Evolutionary conservation across 2,888 invertebrate genomes (phyloP).

Genomic region (Ophioninae sp.): DNA sequence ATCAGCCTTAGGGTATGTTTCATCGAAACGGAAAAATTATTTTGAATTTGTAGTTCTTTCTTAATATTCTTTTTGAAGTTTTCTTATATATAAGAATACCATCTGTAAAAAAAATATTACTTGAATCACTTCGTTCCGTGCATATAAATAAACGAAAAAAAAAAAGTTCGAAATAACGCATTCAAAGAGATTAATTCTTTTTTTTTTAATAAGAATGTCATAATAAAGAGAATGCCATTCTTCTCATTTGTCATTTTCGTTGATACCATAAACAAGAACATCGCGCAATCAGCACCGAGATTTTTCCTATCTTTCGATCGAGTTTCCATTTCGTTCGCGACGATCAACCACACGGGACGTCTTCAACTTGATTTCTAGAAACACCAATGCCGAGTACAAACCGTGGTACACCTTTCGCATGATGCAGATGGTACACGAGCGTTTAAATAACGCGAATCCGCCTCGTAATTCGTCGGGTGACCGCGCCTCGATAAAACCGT

Average conservation of each 20-base stretch:
- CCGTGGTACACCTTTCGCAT: constrained; percentile 19
- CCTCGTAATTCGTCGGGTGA: constrained; percentile 56
- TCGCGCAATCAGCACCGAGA: background rate
- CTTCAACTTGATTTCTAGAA: constrained; percentile 5
- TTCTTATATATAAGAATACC: background rate
- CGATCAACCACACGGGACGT: background rate
- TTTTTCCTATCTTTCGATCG: constrained; percentile 2
- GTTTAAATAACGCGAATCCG: constrained; percentile 55
- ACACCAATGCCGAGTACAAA: constrained; percentile 25
- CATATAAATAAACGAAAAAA: no score
- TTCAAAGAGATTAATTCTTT: background rate
- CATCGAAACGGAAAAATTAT: background rate
- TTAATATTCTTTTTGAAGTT: background rate
- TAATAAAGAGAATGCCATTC: background rate
- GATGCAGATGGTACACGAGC: constrained; percentile 52
- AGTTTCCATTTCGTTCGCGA: background rate
- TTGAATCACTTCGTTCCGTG: no score
- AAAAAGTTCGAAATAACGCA: no score
- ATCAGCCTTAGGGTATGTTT: no score
- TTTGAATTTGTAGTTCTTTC: background rate
- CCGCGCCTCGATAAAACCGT: constrained; percentile 56
- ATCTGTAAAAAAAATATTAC: background rate
- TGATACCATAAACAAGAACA: background rate
- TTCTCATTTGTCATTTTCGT: background rate
- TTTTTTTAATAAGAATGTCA: background rate